Percentiles rank a stretch among this genome's conserved stretches.
Conservation (phyloP, 2,888 invertebrate species). For the Idaea biselata region DNA sequence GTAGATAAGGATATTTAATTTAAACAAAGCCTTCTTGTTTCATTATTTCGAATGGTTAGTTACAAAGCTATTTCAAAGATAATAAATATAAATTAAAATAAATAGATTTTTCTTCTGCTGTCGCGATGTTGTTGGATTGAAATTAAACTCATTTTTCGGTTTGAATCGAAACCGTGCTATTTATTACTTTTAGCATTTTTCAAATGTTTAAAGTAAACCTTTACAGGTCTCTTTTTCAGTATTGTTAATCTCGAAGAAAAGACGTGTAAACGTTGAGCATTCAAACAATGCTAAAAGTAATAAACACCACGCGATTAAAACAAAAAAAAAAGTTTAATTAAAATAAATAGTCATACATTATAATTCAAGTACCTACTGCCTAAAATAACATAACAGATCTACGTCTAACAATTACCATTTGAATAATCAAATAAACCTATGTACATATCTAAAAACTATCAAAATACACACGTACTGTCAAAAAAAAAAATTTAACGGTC, state of each 20-base stretch:
- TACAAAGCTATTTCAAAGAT: background rate
- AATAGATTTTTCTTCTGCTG: too few species aligned
- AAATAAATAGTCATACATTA: background rate
- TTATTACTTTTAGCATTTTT: too few species aligned
- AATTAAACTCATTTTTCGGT: too few species aligned
- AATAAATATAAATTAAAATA: too few species aligned
- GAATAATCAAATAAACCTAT: background rate
- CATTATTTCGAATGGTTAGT: background rate
- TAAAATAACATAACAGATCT: background rate
- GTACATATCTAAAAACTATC: background rate
- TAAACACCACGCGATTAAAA: background rate
- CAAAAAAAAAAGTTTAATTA: background rate
- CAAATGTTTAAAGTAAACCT: too few species aligned
- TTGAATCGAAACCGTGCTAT: too few species aligned
- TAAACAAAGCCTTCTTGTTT: background rate
- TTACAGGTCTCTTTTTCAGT: too few species aligned
- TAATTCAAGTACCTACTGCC: too few species aligned
- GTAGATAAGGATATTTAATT: background rate
- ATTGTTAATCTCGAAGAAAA: too few species aligned
- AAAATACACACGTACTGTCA: background rate
- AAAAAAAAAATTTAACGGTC: constrained; percentile 3
- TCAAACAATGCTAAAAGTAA: too few species aligned
- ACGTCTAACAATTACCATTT: background rate
- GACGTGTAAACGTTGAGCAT: too few species aligned
- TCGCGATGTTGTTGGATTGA: too few species aligned